These are phyloP conservation scores for Tetrax tetrax DNA, from an alignment of 2,113 vertebrate species.

Conservation along the genomic window DNA sequence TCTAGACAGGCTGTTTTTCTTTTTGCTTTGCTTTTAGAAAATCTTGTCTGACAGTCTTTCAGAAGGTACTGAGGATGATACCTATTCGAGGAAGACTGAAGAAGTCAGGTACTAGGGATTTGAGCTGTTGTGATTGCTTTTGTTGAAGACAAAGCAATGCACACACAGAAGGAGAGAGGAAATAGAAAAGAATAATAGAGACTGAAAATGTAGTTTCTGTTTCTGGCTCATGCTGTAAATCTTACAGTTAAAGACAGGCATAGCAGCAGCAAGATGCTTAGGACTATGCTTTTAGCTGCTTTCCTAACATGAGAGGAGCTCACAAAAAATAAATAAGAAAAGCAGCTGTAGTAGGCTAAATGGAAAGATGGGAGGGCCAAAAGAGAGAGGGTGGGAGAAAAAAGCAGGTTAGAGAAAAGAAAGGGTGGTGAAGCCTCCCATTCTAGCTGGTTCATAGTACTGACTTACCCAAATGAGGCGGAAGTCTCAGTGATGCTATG, in stretches of 20 bases:
- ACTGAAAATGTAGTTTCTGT: background rate
- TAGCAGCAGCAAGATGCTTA: background rate
- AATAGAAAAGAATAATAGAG: background rate
- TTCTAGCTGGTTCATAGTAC: background rate
- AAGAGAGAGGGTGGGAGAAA: background rate
- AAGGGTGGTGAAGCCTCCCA: background rate
- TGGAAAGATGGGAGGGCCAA: background rate
- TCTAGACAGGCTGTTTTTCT: background rate
- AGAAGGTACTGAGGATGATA: background rate
- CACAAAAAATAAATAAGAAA: background rate
- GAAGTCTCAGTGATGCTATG: background rate
- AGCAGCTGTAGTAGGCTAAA: background rate
- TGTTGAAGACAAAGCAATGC: background rate
- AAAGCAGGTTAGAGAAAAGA: background rate
- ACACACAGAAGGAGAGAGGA: background rate
- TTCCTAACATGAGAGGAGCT: background rate
- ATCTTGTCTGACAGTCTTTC: background rate
- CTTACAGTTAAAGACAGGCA: background rate
- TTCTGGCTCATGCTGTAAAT: background rate
- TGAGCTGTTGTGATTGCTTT: background rate
- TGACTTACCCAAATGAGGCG: background rate
- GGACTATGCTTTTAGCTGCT: background rate
- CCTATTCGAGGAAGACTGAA: background rate
- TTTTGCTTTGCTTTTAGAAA: background rate
- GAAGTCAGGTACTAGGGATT: background rate